Evolutionary conservation across 2,113 vertebrate species (phyloP).

Genomic region (Capricornis sumatraensis): DNA sequence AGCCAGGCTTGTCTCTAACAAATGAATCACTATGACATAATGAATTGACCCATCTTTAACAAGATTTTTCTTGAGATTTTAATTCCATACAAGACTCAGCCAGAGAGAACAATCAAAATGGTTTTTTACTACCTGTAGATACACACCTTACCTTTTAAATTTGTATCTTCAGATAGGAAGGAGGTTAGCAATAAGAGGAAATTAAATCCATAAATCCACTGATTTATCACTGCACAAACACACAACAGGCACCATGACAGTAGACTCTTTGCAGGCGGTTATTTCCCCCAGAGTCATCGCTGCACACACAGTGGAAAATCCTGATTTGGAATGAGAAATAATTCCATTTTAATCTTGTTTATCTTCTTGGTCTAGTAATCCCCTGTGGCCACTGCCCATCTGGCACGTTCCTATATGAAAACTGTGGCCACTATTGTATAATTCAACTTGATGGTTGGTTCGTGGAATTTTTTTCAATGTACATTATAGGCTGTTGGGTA

Average conservation of each 20-base stretch:
- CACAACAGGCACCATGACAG: neutral
- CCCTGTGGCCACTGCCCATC: slow-evolving; percentile 40
- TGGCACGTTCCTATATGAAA: slow-evolving; percentile 34
- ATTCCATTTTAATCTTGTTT: slow-evolving; percentile 71
- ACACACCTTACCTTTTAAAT: slow-evolving; percentile 56
- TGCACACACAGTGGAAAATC: slow-evolving; percentile 48
- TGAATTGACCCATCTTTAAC: slow-evolving; percentile 41
- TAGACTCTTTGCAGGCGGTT: neutral
- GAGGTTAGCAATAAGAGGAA: slow-evolving; percentile 60
- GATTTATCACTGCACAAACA: slow-evolving; percentile 64
- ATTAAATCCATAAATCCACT: slow-evolving; percentile 77
- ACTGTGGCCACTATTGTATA: slow-evolving; percentile 18
- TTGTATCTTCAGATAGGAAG: slow-evolving; percentile 53
- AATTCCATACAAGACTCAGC: slow-evolving; percentile 20
- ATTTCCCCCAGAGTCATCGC: slow-evolving; percentile 24
- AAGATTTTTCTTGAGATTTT: slow-evolving; percentile 45
- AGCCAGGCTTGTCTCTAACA: neutral
- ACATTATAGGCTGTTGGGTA: neutral
- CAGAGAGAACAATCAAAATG: slow-evolving; percentile 34
- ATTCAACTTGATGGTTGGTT: slow-evolving; percentile 29
- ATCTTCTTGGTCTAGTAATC: slow-evolving; percentile 62
- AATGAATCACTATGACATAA: neutral
- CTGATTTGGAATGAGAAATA: slow-evolving; percentile 61
- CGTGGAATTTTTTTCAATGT: neutral
- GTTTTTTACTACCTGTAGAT: slow-evolving; percentile 60